Conservation (phyloP, 1,140 invertebrate genomes). For the Harpegnathos saltator region DNA sequence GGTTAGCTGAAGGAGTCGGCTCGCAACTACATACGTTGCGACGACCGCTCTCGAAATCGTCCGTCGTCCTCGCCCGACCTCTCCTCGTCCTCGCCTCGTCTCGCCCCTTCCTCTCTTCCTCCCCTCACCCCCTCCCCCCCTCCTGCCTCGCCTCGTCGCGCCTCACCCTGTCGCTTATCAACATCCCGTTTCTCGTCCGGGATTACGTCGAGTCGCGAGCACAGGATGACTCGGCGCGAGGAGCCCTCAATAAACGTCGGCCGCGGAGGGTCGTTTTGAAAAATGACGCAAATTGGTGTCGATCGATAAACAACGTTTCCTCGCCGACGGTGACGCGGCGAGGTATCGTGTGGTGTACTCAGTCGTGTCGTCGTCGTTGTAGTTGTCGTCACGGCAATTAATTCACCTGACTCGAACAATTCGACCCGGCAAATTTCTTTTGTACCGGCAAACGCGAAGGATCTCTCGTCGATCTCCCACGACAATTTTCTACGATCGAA, state of each 20-base stretch:
- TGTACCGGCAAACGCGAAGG: too few species aligned
- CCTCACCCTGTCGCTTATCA: conserved; percentile 5
- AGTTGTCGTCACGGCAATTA: neutral
- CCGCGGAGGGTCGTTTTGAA: conserved; percentile 10
- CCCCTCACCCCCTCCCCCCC: too few species aligned
- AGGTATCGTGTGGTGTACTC: neutral
- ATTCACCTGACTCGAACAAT: neutral
- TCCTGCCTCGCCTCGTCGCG: neutral
- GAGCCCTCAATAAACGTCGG: neutral
- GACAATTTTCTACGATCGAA: neutral
- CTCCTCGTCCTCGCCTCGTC: conserved; percentile 20
- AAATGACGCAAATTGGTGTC: conserved; percentile 13
- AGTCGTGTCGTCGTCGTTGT: neutral
- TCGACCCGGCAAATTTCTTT: too few species aligned
- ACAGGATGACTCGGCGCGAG: conserved; percentile 29
- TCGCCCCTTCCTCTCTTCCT: too few species aligned
- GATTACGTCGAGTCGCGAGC: neutral
- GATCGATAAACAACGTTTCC: conserved; percentile 4
- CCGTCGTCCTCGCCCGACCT: conserved; percentile 1
- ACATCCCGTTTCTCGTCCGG: conserved; percentile 5
- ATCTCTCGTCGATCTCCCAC: too few species aligned
- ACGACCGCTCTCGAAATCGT: conserved; percentile 18
- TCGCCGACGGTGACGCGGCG: neutral
- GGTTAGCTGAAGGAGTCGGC: conserved; percentile 1
- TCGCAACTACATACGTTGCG: neutral